phyloP scores from a whole-genome alignment of 2,113 vertebrate genomes.

The Desmodus rotundus region DNA sequence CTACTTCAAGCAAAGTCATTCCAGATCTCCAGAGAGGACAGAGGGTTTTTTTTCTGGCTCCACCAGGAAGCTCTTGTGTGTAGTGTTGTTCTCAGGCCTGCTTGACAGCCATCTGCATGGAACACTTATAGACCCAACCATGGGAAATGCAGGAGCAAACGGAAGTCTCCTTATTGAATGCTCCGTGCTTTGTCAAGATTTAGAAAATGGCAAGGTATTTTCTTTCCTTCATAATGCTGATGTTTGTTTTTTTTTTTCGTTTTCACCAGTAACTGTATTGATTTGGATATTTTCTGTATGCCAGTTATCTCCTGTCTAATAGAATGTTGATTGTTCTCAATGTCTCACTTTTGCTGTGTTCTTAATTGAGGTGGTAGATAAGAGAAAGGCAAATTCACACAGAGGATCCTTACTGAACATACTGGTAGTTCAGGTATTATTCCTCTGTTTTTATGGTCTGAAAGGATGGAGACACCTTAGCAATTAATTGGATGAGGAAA shows the following conservation, averaged over 20 bases:
- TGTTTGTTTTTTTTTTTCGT: neutral
- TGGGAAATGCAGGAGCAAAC: neutral
- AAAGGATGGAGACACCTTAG: neutral
- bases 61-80: neutral
- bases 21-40: neutral
- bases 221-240: neutral
- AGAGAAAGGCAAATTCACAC: constrained; percentile 6
- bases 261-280: too few species aligned
- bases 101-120: neutral
- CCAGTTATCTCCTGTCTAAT: too few species aligned
- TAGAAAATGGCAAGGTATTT: constrained; percentile 29
- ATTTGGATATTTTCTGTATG: too few species aligned
- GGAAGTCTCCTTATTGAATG: constrained; percentile 34
- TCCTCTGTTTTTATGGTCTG: neutral
- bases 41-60: neutral
- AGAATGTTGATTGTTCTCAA: too few species aligned
- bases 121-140: neutral
- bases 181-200: neutral
- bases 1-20: constrained; percentile 43
- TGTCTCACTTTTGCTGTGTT: too few species aligned
- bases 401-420: neutral
- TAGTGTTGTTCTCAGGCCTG: neutral
- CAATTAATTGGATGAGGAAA: neutral
- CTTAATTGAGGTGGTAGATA: constrained; percentile 42
- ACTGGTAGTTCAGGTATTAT: neutral